phyloP scores from a whole-genome alignment of 2,113 vertebrate genomes.

The Larimichthys polyactis region DNA sequence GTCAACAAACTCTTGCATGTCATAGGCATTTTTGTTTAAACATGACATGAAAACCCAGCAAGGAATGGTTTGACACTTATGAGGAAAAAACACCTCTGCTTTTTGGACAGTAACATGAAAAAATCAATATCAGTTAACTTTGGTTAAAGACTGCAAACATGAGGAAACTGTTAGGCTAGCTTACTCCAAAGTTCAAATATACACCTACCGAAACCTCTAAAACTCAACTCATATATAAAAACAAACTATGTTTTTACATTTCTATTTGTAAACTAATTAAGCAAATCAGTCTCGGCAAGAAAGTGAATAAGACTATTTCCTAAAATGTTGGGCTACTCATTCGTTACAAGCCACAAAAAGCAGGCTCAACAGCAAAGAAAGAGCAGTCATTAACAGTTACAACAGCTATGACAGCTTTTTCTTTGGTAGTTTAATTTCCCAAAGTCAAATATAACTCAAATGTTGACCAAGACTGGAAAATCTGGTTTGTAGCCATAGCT shows the following conservation, averaged over 20 bases:
- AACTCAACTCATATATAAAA: too few species aligned
- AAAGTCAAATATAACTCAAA: not conserved
- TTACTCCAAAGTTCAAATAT: not conserved
- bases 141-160: not conserved
- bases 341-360: not conserved
- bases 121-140: not conserved
- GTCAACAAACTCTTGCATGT: not conserved
- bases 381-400: too few species aligned
- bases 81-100: not conserved
- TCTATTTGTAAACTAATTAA: not conserved
- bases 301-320: too few species aligned
- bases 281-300: not conserved
- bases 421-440: not conserved
- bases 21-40: conserved; percentile 6
- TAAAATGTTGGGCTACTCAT: not conserved
- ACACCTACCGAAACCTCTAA: not conserved
- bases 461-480: not conserved
- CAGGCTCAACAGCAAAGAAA: too few species aligned
- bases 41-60: not conserved
- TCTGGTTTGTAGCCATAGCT: not conserved
- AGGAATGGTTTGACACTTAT: not conserved
- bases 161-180: not conserved
- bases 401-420: not conserved
- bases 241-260: not conserved
- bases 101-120: not conserved